Base-by-base conservation (phyloP, 2,888 invertebrate species). In the Chelonus formosanus region DNA sequence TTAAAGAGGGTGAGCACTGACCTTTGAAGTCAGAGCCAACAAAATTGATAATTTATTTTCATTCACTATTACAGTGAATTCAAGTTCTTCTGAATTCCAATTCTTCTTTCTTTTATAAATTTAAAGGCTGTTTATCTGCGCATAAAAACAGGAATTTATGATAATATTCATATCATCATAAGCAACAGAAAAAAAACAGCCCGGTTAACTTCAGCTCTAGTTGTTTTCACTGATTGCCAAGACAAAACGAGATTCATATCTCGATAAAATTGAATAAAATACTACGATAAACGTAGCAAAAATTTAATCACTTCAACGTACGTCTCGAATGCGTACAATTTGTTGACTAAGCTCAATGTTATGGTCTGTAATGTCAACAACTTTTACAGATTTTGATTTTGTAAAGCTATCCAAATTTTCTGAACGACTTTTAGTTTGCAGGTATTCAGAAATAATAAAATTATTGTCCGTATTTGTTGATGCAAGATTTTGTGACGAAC, bases 211-310 rank as follows among this genome's bases (percentile, higher is more conserved):
- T 6, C 4, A 40, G 6, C 20, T 20, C 20, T 20, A 20, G 20
- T 20, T 20, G 20, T 20, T 20, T 20, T 20, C 20, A 20, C 20
- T 20, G 20, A 20, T 20, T 20, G 2, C 20, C 54, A 54, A 54
- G 80, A 82, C 77, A 68, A 76, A 73, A 76, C 77, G 82, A 82
- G 82, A 81, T 82, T 82, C 82, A 82, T 82, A 82, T 81, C 82
- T 81, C 82, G 75, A 71, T 75, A 73, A 78, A 79, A 77, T 74
- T 75, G 70, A 71, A 63, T 74, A 70, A 72, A 73, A 73, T 65
- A 66, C 56, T 53, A 48, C 45, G 65, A 66, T 67, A 66, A 71
- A 74, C 66, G 69, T 63, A 47, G 55, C 45, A 40, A 54, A 35
- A 32, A 59, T 40, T 34, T 58, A 59, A 60, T 65, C 59, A 67